phyloP scores from a whole-genome alignment of 35 echinoderm and acorn worm genomes.

The Chiridota heheva region DNA sequence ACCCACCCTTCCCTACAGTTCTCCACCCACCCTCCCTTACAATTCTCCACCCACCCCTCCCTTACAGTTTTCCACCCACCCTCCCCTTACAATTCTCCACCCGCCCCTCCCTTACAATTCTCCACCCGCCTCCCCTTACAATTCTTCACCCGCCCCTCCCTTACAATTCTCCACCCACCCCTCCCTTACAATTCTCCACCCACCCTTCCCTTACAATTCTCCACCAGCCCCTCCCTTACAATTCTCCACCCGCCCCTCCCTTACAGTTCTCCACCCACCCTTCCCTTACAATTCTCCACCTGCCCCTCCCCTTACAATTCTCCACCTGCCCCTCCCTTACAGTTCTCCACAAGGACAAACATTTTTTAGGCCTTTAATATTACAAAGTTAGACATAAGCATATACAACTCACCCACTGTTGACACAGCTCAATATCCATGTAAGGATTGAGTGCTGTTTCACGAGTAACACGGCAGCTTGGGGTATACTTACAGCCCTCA shows the following conservation, averaged over 20 bases:
- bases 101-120: not conserved
- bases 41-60: not conserved
- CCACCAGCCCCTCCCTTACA: not conserved
- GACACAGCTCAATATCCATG: not conserved
- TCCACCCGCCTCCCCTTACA: not conserved
- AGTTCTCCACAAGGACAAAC: not conserved
- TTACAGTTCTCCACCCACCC: not conserved
- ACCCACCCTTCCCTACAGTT: not conserved
- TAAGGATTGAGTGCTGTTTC: slow-evolving; percentile 7
- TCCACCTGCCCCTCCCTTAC: not conserved
- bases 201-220: too few species aligned
- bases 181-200: not conserved
- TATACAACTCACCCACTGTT: not conserved
- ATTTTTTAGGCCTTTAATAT: not conserved
- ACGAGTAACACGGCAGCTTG: slow-evolving; percentile 16
- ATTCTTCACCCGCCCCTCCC: too few species aligned
- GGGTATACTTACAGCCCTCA: slow-evolving; percentile 14
- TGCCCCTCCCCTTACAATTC: too few species aligned
- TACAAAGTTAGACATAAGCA: not conserved
- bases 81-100: not conserved
- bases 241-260: not conserved
- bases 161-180: not conserved
- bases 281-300: not conserved
- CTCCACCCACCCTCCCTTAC: not conserved
- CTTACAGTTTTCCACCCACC: not conserved